These are phyloP conservation scores for Conops quadrifasciatus DNA, from an alignment of 2,888 invertebrate genomes.

Conservation along the genomic window DNA sequence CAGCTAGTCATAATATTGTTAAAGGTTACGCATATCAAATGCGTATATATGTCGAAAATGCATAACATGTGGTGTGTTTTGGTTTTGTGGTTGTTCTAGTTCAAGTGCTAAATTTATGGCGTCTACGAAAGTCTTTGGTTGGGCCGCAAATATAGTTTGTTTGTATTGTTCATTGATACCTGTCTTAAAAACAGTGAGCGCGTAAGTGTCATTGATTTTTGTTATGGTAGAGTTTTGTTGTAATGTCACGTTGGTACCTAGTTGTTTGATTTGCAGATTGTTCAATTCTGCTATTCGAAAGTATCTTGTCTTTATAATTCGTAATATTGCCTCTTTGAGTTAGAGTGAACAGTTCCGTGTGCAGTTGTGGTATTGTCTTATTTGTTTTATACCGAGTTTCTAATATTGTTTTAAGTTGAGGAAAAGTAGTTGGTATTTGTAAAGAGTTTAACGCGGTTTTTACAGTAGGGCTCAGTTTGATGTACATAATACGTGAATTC, in stretches of 20 bases:
- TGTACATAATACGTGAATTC: no score
- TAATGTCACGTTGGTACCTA: background rate
- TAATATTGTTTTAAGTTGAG: background rate
- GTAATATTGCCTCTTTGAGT: background rate
- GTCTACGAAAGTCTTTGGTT: background rate
- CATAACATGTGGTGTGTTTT: no score
- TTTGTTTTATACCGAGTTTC: background rate
- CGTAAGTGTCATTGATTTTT: background rate
- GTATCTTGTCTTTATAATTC: slow-evolving; percentile 4
- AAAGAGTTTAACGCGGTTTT: background rate
- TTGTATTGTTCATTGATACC: background rate
- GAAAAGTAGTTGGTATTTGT: background rate
- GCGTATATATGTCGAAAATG: no score
- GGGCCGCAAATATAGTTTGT: background rate
- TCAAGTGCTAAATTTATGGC: no score
- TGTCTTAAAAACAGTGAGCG: background rate
- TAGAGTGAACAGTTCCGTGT: background rate
- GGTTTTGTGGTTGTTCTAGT: no score
- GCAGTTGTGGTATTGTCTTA: background rate
- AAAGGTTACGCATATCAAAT: no score
- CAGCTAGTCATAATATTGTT: no score
- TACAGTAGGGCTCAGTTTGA: background rate
- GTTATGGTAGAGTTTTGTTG: background rate
- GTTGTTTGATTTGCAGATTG: background rate
- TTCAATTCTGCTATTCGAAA: background rate